A percentile compares a stretch with the other conserved stretches of the same genome.
phyloP scores from a whole-genome alignment of 1,140 invertebrate genomes.

The Bombus haemorrhoidalis region DNA sequence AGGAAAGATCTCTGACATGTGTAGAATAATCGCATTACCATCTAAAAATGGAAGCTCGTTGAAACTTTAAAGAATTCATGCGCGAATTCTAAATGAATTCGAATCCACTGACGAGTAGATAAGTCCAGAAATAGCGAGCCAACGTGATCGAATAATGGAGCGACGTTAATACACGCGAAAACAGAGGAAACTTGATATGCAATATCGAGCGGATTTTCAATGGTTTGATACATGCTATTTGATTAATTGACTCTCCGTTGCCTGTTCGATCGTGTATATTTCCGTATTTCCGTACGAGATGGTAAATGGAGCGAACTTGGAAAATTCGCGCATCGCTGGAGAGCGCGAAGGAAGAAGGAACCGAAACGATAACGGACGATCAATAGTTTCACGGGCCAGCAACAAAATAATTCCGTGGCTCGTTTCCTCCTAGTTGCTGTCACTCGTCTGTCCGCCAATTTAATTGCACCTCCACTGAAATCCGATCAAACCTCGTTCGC shows the following conservation, averaged over 20 bases:
- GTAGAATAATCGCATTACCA: not conserved
- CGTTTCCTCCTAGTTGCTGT: constrained; percentile 19
- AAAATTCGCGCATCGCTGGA: not conserved
- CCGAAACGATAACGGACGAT: not conserved
- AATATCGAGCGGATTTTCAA: not conserved
- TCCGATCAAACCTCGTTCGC: constrained; percentile 51
- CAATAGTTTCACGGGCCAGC: constrained; percentile 43
- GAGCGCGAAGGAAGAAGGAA: constrained; percentile 1
- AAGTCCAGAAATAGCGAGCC: not conserved
- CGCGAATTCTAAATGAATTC: too few relatives aligned
- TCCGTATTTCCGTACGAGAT: not conserved
- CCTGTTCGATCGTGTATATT: not conserved
- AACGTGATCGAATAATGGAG: too few relatives aligned
- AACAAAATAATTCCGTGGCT: constrained; percentile 53
- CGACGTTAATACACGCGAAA: not conserved
- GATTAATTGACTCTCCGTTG: not conserved
- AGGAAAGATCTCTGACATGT: not conserved
- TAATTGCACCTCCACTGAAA: constrained; percentile 61
- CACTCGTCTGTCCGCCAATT: constrained; percentile 46
- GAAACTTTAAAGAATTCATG: too few relatives aligned
- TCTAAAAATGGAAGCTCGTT: not conserved
- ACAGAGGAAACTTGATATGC: not conserved
- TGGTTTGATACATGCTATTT: not conserved
- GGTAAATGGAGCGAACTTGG: not conserved
- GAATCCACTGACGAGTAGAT: not conserved